phyloP scores from a whole-genome alignment of 2,797 vertebrate species.

The Monodelphis domestica region DNA sequence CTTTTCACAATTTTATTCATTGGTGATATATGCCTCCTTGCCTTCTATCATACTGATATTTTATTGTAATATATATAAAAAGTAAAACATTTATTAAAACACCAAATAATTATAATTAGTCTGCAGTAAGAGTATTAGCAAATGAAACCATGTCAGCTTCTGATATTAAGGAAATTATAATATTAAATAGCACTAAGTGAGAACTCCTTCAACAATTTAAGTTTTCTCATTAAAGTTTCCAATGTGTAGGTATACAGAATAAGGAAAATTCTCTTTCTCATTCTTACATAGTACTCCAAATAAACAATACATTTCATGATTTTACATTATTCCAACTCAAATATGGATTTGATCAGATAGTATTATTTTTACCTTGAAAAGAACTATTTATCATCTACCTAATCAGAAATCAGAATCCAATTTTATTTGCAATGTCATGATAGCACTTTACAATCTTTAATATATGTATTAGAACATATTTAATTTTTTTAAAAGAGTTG shows the following conservation, averaged over 20 bases:
- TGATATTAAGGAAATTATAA: not conserved
- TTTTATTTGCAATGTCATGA: not conserved
- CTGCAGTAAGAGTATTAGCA: not conserved
- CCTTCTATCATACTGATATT: not conserved
- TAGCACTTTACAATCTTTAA: not conserved
- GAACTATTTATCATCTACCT: not conserved
- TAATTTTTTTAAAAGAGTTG: not conserved
- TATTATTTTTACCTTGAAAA: not conserved
- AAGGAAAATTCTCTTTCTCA: not conserved
- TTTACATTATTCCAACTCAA: not conserved
- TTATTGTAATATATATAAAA: not conserved
- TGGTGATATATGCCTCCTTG: not conserved
- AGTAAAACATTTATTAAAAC: not conserved
- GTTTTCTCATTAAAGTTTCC: not conserved
- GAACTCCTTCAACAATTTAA: not conserved
- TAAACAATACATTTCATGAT: not conserved
- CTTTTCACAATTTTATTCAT: not conserved
- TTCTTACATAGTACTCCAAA: not conserved
- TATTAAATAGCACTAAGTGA: not conserved
- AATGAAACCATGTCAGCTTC: not conserved
- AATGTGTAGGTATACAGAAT: not conserved
- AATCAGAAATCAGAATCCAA: not conserved
- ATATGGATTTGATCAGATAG: not conserved
- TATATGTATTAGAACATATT: not conserved
- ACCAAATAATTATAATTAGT: not conserved